These are phyloP conservation scores for Petromus typicus DNA, from an alignment of 2,113 vertebrate genomes.

Conservation along the genomic window DNA sequence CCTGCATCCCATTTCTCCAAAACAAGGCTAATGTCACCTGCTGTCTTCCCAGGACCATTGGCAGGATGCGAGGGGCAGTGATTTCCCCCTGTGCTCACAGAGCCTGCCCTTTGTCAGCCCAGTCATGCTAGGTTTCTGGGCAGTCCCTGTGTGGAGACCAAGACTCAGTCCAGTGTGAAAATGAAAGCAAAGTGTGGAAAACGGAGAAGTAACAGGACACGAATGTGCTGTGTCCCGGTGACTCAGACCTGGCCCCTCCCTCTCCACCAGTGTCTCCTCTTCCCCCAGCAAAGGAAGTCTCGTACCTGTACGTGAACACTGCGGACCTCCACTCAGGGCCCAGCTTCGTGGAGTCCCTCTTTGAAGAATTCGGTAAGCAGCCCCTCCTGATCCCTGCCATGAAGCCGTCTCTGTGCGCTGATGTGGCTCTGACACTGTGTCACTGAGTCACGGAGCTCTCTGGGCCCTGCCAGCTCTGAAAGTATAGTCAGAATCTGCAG, in stretches of 20 bases:
- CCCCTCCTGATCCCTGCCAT: background rate
- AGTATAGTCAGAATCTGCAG: background rate
- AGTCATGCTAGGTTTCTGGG: background rate
- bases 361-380: slow-evolving; percentile 95
- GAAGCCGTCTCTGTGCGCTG: background rate
- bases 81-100: background rate
- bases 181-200: background rate
- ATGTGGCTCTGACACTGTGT: background rate
- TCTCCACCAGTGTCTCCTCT: background rate
- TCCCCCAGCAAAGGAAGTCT: slow-evolving; percentile 90
- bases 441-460: background rate
- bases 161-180: background rate
- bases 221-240: rapidly evolving
- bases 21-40: background rate
- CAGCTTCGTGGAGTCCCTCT: slow-evolving; percentile 98
- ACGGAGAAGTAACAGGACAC: background rate
- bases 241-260: rapidly evolving
- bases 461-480: background rate
- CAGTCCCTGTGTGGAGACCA: background rate
- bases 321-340: slow-evolving; percentile 95
- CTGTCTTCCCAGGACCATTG: background rate
- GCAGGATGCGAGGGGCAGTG: no score
- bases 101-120: background rate
- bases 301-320: slow-evolving; percentile 96
- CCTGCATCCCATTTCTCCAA: background rate